Conservation (phyloP, 2,113 vertebrate species). For the Stomatorhinus ivindoensis region DNA sequence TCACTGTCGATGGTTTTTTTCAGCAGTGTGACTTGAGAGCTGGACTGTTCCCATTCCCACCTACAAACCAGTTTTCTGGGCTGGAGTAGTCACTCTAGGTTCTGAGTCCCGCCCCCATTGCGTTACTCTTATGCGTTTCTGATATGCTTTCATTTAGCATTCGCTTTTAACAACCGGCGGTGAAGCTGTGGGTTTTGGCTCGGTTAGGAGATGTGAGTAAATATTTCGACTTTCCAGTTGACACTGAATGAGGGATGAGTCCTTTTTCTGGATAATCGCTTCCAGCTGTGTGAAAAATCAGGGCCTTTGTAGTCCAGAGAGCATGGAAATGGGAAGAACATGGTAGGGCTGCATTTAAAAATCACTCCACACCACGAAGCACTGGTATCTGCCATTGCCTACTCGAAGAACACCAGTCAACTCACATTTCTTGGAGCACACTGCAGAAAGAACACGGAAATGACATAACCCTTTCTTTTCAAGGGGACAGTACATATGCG, state of each 20-base stretch:
- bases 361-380: neutral
- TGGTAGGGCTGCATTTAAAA: neutral
- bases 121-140: neutral
- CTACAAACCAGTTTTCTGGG: neutral
- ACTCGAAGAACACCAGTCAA: neutral
- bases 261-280: constrained; percentile 73
- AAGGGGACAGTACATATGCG: neutral
- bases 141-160: neutral
- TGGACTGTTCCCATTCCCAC: neutral
- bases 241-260: constrained; percentile 61
- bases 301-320: constrained; percentile 63
- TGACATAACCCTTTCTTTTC: neutral
- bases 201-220: neutral
- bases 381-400: neutral
- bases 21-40: neutral
- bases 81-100: neutral
- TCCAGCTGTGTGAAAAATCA: constrained; percentile 78
- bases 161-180: neutral
- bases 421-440: neutral
- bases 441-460: neutral
- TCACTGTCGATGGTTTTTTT: neutral
- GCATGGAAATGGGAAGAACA: neutral
- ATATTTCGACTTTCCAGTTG: neutral
- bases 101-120: neutral
- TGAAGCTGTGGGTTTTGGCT: neutral